Conservation (phyloP, 2,797 vertebrate genomes). For the Phrynocephalus guinanensis region DNA sequence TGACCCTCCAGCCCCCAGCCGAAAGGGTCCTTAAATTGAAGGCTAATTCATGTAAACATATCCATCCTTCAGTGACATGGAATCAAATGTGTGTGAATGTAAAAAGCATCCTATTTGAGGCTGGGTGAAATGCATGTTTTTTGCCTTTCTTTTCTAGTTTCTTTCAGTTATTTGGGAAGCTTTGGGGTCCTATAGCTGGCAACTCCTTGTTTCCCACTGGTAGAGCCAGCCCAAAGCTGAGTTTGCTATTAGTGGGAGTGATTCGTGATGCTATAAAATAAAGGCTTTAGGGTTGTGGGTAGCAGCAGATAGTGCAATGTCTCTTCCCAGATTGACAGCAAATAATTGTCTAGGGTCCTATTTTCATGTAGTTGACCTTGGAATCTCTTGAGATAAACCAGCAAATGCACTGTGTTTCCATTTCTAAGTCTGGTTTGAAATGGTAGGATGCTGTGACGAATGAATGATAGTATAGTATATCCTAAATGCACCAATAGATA, state of each 20-base stretch:
- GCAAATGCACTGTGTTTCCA: not conserved
- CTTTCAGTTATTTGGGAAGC: no score
- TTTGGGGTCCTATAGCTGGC: no score
- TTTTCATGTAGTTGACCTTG: not conserved
- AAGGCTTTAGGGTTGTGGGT: no score
- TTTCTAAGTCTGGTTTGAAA: not conserved
- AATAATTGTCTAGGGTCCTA: not conserved
- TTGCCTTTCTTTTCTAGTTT: no score
- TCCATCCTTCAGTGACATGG: not conserved
- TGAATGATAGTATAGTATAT: not conserved
- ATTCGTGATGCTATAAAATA: not conserved
- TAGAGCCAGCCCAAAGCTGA: not conserved
- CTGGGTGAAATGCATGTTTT: not conserved
- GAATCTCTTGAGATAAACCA: not conserved
- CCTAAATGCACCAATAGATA: not conserved
- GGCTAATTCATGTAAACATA: not conserved
- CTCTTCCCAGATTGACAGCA: no score
- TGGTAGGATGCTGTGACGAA: not conserved
- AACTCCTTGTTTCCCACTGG: not conserved
- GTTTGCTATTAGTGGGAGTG: not conserved
- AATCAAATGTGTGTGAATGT: not conserved
- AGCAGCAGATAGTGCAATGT: no score
- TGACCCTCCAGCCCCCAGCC: no score
- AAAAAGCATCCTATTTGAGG: not conserved
- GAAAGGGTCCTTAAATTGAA: not conserved